phyloP scores from a whole-genome alignment of 2,888 invertebrate species.

The Eupelmus urozonus region DNA sequence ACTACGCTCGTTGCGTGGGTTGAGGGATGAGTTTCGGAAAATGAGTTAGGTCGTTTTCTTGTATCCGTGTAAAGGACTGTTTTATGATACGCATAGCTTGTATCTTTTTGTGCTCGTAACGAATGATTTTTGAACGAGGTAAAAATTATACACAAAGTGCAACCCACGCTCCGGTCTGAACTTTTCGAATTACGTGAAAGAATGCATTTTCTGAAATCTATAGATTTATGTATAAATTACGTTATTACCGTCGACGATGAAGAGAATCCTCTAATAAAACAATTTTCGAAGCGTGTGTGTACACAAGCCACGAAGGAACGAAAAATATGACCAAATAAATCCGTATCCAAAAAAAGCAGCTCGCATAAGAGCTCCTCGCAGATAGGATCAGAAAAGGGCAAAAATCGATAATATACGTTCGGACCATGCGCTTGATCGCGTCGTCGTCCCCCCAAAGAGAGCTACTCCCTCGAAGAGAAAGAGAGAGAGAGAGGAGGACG shows the following conservation, averaged over 20 bases:
- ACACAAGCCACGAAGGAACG: background rate
- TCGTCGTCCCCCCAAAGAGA: slow-evolving; percentile 14
- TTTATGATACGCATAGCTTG: too few relatives aligned
- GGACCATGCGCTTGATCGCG: slow-evolving; percentile 13
- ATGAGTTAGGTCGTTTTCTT: too few relatives aligned
- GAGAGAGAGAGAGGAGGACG: background rate
- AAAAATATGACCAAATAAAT: slow-evolving; percentile 10
- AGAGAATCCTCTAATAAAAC: background rate
- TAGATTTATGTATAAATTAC: too few relatives aligned
- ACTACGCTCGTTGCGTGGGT: too few relatives aligned
- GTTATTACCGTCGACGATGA: too few relatives aligned
- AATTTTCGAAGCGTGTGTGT: background rate
- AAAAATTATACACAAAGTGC: too few relatives aligned
- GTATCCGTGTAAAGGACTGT: too few relatives aligned
- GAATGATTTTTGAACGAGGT: too few relatives aligned
- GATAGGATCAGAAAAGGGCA: slow-evolving; percentile 41
- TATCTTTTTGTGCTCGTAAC: too few relatives aligned
- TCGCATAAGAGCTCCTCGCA: background rate
- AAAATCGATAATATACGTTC: slow-evolving; percentile 54
- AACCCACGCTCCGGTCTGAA: too few relatives aligned
- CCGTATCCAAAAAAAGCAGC: slow-evolving; percentile 1
- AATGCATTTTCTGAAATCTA: background rate
- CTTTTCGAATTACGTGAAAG: slow-evolving; percentile 26
- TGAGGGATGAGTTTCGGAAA: too few relatives aligned
- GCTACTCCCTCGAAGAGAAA: background rate